phyloP scores from a whole-genome alignment of 1,140 invertebrate species.

The Zaprionus lachaisei region DNA sequence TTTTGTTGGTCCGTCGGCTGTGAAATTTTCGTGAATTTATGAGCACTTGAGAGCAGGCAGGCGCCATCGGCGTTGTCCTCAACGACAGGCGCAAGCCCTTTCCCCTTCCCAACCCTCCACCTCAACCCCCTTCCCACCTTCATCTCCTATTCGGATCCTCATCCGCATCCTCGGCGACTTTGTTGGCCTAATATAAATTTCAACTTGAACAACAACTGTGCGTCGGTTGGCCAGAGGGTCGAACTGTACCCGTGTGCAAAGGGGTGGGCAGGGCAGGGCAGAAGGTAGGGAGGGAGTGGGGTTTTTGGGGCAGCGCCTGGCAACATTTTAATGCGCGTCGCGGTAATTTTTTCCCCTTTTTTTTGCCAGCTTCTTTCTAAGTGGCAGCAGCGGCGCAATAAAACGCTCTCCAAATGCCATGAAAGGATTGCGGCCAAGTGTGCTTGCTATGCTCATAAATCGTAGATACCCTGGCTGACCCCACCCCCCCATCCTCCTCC shows the following conservation, averaged over 20 bases:
- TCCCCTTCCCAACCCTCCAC: not conserved
- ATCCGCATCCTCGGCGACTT: constrained; percentile 54
- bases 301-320: constrained; percentile 26
- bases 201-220: constrained; percentile 68
- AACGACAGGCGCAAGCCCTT: constrained; percentile 25
- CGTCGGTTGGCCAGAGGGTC: constrained; percentile 13
- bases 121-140: not conserved
- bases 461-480: constrained; percentile 47
- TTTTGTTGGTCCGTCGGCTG: constrained; percentile 71
- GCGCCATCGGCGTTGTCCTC: constrained; percentile 60
- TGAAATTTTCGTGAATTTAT: constrained; percentile 82
- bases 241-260: not conserved
- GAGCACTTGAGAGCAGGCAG: constrained; percentile 80
- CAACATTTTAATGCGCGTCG: constrained; percentile 75
- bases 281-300: not conserved
- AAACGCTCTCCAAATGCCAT: constrained; percentile 75
- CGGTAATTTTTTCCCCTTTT: constrained; percentile 49
- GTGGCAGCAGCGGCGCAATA: constrained; percentile 72
- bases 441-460: constrained; percentile 61
- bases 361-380: constrained; percentile 39
- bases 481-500: not conserved
- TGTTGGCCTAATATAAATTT: constrained; percentile 82
- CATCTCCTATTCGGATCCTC: not conserved
- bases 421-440: constrained; percentile 74
- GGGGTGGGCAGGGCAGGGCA: not conserved